phyloP scores from a whole-genome alignment of 2,113 vertebrate genomes.

The Laticauda colubrina region DNA sequence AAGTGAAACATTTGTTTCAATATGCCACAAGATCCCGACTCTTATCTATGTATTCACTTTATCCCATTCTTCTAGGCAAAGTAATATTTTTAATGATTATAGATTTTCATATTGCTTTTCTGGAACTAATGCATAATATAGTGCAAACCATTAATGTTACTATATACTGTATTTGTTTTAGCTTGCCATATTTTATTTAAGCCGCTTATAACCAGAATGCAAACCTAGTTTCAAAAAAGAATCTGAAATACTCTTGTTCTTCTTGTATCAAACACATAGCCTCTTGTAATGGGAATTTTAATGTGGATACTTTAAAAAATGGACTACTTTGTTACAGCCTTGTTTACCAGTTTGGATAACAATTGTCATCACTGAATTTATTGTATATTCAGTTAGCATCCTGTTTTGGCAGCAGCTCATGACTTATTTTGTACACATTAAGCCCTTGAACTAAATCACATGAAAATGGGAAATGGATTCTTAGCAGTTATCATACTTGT shows the following conservation, averaged over 20 bases:
- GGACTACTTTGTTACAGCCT: conserved; percentile 18
- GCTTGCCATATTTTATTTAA: not conserved
- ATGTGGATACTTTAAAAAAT: conserved; percentile 23
- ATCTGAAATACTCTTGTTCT: conserved; percentile 13
- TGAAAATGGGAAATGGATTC: conserved; percentile 2
- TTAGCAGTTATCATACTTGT: not conserved
- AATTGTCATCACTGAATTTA: conserved; percentile 34
- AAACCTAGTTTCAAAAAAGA: conserved; percentile 16
- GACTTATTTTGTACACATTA: conserved; percentile 17
- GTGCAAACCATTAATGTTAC: conserved; percentile 5
- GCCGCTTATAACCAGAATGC: not conserved
- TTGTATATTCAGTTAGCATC: not conserved
- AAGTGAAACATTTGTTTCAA: not conserved
- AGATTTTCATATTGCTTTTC: not conserved
- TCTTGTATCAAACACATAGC: conserved; percentile 42
- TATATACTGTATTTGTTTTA: not conserved
- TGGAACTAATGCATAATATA: not conserved
- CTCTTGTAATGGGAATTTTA: conserved; percentile 44
- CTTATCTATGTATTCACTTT: not conserved
- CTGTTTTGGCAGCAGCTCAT: conserved; percentile 35
- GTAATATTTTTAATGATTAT: not conserved
- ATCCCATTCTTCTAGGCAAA: not conserved
- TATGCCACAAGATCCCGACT: not conserved
- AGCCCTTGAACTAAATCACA: not conserved
- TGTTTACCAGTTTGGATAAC: conserved; percentile 45